Percentiles rank a stretch among this genome's conserved stretches.
phyloP scores from a whole-genome alignment of 2,888 invertebrate genomes.

The Pandemis heparana region DNA sequence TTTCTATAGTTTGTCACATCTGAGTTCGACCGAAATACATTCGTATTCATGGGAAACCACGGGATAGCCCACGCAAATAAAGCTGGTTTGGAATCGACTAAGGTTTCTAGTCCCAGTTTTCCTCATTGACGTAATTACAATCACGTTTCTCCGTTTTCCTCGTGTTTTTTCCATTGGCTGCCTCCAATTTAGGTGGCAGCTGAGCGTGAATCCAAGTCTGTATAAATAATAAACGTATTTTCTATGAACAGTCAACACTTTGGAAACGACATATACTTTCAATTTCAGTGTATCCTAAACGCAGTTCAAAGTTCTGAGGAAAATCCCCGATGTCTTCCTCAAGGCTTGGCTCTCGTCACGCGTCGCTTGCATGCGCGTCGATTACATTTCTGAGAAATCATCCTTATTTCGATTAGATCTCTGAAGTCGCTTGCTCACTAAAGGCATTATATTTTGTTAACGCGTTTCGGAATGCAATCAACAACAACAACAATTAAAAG shows the following conservation, averaged over 20 bases:
- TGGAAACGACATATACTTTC: background rate
- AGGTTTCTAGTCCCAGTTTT: slow-evolving; percentile 50
- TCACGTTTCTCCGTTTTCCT: slow-evolving; percentile 26
- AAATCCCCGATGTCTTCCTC: slow-evolving; percentile 27
- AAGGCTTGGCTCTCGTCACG: slow-evolving; percentile 13
- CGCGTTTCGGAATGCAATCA: background rate
- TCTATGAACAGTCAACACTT: background rate
- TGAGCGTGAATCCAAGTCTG: background rate
- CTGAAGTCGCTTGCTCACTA: too few relatives aligned
- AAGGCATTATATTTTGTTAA: background rate
- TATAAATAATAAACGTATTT: too few relatives aligned
- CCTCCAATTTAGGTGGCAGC: background rate
- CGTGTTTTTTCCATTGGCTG: slow-evolving; percentile 12
- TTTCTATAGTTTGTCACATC: background rate
- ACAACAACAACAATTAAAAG: background rate
- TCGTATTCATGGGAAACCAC: slow-evolving; percentile 16
- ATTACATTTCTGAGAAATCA: slow-evolving; percentile 12
- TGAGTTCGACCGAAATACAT: background rate
- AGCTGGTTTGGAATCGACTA: slow-evolving; percentile 37
- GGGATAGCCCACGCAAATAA: slow-evolving; percentile 42
- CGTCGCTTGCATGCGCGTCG: slow-evolving; percentile 9
- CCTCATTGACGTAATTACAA: slow-evolving; percentile 44
- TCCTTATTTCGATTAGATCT: background rate
- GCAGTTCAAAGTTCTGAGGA: slow-evolving; percentile 9
- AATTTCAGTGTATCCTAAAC: background rate